These are phyloP conservation scores for Ictalurus furcatus DNA, from an alignment of 2,113 vertebrate species.

Conservation along the genomic window DNA sequence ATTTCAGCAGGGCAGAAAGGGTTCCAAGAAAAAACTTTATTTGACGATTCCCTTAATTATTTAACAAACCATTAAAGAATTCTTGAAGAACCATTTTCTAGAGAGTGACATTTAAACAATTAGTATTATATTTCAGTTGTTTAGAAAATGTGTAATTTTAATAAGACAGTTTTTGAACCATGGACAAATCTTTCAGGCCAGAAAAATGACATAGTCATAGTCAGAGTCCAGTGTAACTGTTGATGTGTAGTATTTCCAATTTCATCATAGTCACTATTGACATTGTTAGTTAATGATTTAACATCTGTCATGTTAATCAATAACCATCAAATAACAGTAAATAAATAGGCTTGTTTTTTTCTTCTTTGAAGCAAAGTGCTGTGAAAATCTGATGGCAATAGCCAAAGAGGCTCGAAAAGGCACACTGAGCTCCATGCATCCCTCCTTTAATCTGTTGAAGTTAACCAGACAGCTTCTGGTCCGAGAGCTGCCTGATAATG, in stretches of 20 bases:
- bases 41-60: neutral
- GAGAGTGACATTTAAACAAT: neutral
- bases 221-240: neutral
- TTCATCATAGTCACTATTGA: slow-evolving; percentile 5
- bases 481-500: slow-evolving; percentile 76
- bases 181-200: neutral
- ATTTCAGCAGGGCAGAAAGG: neutral
- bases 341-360: neutral
- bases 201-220: neutral
- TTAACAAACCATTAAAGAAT: neutral
- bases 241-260: slow-evolving; percentile 10
- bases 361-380: slow-evolving; percentile 61
- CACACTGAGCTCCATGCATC: slow-evolving; percentile 81
- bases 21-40: neutral
- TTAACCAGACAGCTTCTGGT: slow-evolving; percentile 65
- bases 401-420: slow-evolving; percentile 72
- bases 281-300: slow-evolving; percentile 18
- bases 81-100: neutral
- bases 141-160: neutral
- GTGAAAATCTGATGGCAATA: slow-evolving; percentile 61
- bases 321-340: neutral
- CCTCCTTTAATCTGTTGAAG: slow-evolving; percentile 76
- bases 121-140: neutral
- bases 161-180: neutral
- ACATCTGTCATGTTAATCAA: neutral